These are phyloP conservation scores for Pomatorhinus ruficollis DNA, from an alignment of 2,113 vertebrate genomes.

Conservation along the genomic window DNA sequence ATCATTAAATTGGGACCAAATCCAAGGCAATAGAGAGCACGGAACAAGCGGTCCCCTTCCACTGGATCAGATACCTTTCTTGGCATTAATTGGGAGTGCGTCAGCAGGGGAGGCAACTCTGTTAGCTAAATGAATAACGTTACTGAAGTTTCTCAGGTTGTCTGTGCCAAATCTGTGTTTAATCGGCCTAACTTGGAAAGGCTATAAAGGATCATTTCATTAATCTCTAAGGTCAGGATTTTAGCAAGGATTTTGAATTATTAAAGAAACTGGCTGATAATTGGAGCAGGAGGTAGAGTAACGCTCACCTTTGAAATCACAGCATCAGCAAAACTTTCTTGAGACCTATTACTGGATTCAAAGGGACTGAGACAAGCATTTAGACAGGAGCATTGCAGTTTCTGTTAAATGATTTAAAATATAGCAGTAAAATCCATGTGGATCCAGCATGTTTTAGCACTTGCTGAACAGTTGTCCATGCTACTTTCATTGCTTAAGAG, in stretches of 20 bases:
- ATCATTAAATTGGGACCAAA: constrained; percentile 27
- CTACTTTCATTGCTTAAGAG: not conserved
- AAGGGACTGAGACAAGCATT: not conserved
- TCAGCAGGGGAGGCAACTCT: constrained; percentile 55
- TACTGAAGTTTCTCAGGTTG: constrained; percentile 52
- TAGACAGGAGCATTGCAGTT: not conserved
- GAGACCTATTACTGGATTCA: not conserved
- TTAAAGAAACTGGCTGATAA: constrained; percentile 45
- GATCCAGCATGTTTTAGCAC: not conserved
- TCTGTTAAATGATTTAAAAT: constrained; percentile 9
- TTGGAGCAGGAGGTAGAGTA: not conserved
- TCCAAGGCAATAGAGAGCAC: constrained; percentile 13
- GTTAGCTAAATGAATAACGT: constrained; percentile 48
- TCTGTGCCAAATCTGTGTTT: constrained; percentile 50
- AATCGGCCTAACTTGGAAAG: constrained; percentile 36
- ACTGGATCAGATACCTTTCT: constrained; percentile 52
- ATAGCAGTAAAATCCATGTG: not conserved
- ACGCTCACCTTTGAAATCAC: not conserved
- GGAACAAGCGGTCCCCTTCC: constrained; percentile 50
- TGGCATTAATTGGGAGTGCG: constrained; percentile 54
- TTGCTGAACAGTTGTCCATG: not conserved
- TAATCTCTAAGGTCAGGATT: constrained; percentile 50
- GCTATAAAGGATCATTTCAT: constrained; percentile 46
- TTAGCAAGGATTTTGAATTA: constrained; percentile 53
- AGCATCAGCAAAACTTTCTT: constrained; percentile 28